phyloP scores from a whole-genome alignment of 2,797 vertebrate species.

The Leucoraja ocellata region DNA sequence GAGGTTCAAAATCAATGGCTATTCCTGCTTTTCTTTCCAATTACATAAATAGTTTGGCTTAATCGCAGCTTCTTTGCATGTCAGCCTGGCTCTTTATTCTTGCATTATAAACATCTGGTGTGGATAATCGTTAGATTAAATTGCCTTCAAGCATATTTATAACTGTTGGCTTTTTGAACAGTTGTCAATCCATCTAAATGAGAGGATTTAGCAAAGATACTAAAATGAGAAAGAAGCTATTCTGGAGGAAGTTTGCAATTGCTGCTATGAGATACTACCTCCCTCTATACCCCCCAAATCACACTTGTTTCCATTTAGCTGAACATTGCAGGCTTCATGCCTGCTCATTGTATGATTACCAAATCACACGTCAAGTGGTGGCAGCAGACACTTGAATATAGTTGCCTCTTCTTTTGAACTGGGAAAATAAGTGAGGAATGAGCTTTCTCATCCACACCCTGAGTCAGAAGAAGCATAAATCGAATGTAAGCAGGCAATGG shows the following conservation, averaged over 20 bases:
- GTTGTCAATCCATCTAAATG: background rate
- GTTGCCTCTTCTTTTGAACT: constrained; percentile 31
- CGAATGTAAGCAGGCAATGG: constrained; percentile 35
- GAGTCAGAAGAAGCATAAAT: background rate
- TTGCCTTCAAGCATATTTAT: background rate
- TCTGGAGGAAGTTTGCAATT: background rate
- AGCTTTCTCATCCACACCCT: constrained; percentile 19
- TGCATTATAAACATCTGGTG: background rate
- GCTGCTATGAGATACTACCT: no score
- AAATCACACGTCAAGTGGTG: constrained; percentile 36
- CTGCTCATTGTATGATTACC: constrained; percentile 30
- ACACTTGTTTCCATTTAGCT: constrained; percentile 8
- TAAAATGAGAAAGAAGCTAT: background rate
- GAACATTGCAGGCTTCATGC: background rate
- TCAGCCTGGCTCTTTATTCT: background rate
- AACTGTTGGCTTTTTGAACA: background rate
- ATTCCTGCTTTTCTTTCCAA: background rate
- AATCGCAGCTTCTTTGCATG: background rate
- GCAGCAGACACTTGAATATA: constrained; percentile 16
- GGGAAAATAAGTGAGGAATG: constrained; percentile 33
- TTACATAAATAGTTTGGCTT: background rate
- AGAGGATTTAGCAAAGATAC: background rate
- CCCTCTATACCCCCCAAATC: no score
- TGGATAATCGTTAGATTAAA: background rate
- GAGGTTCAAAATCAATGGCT: background rate